Conservation (phyloP, 1,140 invertebrate species). For the Pentalonia nigronervosa region DNA sequence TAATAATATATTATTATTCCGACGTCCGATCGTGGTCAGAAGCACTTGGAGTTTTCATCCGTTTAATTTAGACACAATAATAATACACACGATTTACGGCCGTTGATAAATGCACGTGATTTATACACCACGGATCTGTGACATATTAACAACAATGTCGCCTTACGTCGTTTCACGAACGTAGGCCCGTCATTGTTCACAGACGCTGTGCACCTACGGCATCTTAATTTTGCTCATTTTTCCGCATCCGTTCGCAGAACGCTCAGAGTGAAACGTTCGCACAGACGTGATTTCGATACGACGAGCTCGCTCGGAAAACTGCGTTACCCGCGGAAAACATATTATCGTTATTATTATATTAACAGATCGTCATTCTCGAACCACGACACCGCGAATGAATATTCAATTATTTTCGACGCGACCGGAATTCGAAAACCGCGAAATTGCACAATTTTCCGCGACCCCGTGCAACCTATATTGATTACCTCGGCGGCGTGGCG, state of each 20-base stretch:
- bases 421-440: background rate
- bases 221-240: too few relatives aligned
- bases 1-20: background rate
- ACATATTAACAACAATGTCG: background rate
- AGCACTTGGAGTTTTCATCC: too few relatives aligned
- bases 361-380: background rate
- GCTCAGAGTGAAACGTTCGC: too few relatives aligned
- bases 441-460: background rate
- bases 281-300: background rate
- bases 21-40: background rate
- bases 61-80: background rate
- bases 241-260: too few relatives aligned
- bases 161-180: background rate
- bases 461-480: background rate
- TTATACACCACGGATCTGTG: background rate
- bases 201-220: too few relatives aligned
- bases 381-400: background rate
- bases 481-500: background rate
- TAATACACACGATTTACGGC: too few relatives aligned
- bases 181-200: too few relatives aligned
- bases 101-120: background rate
- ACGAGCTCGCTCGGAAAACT: background rate
- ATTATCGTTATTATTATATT: background rate
- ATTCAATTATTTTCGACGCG: constrained; percentile 26
- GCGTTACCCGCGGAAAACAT: background rate